Percentiles rank a stretch among this genome's conserved stretches.
Evolutionary conservation across 2,888 invertebrate species (phyloP).

Genomic region (Epicampocera succincta): DNA sequence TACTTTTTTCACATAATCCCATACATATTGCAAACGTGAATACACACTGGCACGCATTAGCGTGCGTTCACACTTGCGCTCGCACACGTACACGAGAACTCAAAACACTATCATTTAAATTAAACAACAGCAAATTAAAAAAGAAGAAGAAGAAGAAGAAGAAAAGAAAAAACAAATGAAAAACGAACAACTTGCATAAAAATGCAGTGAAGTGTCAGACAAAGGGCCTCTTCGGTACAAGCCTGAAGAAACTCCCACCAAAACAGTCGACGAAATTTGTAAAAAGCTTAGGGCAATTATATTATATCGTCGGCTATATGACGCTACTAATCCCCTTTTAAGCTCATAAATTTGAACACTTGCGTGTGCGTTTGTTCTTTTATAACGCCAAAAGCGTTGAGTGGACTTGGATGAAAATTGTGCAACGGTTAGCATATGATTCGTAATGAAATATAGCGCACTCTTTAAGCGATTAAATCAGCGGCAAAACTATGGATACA

Average conservation of each 20-base stretch:
- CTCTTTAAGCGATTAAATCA: no score
- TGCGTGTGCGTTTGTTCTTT: no score
- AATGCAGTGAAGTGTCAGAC: constrained; percentile 60
- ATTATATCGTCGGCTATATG: no score
- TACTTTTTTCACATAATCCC: constrained; percentile 60
- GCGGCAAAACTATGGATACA: no score
- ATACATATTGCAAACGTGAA: constrained; percentile 4
- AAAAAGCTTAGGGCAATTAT: background rate
- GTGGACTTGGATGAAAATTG: no score
- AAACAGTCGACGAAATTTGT: constrained; percentile 13
- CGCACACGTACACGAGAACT: constrained; percentile 43
- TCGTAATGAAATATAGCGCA: no score
- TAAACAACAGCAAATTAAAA: constrained; percentile 52
- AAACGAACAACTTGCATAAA: constrained; percentile 44
- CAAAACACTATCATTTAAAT: constrained; percentile 61
- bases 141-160: no score
- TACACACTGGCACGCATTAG: constrained; percentile 3
- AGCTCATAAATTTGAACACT: no score
- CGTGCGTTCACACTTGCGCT: constrained; percentile 32
- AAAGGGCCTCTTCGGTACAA: constrained; percentile 52
- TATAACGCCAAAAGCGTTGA: no score
- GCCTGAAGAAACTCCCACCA: constrained; percentile 29
- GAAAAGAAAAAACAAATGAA: constrained; percentile 12
- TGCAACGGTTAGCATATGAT: no score
- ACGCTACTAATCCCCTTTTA: no score